Evolutionary conservation across 2,888 invertebrate species (phyloP).

Genomic region (Agelastica alni): DNA sequence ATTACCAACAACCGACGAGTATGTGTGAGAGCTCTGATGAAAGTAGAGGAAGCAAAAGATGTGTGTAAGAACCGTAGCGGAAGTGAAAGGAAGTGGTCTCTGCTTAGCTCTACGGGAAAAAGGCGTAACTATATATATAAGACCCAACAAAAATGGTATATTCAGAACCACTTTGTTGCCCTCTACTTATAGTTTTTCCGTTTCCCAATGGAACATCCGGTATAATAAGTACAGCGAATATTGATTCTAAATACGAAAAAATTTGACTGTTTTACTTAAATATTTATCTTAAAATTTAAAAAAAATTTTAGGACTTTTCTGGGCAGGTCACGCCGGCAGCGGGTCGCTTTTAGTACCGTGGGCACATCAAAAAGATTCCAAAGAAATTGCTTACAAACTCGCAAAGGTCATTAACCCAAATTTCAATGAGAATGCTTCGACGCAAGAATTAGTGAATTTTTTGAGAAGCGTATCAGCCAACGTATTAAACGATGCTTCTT

Average conservation of each 20-base stretch:
- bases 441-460: conserved; percentile 25
- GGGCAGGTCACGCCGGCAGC: conserved; percentile 36
- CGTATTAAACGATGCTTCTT: conserved; percentile 19
- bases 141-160: too few species aligned
- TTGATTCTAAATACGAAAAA: background rate
- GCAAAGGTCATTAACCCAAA: conserved; percentile 4
- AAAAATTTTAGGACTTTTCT: conserved; percentile 33
- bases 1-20: too few species aligned
- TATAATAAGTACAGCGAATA: background rate
- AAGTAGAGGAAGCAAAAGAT: too few species aligned
- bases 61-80: too few species aligned
- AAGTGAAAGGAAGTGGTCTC: too few species aligned
- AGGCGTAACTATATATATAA: too few species aligned
- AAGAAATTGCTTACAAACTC: conserved; percentile 11
- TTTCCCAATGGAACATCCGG: too few species aligned
- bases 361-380: conserved; percentile 36
- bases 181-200: too few species aligned
- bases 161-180: too few species aligned
- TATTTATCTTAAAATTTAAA: too few species aligned
- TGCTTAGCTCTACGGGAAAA: too few species aligned
- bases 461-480: conserved; percentile 23
- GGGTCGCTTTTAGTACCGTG: conserved; percentile 37
- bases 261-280: background rate
- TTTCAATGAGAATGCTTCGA: conserved; percentile 4
- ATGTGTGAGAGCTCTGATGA: too few species aligned